Percentiles rank a stretch among this genome's conserved stretches.
These are phyloP conservation scores for Geotrypetes seraphini DNA, from an alignment of 2,797 vertebrate genomes.

Conservation along the genomic window DNA sequence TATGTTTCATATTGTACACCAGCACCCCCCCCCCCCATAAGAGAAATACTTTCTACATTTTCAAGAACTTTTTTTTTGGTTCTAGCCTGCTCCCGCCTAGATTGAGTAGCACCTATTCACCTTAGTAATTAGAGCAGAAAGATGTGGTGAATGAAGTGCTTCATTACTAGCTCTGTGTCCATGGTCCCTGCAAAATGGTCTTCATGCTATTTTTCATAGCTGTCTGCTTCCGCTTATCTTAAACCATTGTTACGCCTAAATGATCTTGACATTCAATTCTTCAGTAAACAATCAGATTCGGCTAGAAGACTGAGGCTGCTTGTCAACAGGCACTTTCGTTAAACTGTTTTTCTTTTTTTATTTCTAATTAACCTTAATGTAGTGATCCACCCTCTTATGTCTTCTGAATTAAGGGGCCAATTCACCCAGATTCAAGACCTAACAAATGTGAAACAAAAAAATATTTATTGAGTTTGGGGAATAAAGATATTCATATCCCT, in stretches of 20 bases:
- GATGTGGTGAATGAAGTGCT: constrained; percentile 72
- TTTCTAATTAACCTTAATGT: constrained; percentile 60
- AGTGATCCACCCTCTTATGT: constrained; percentile 49
- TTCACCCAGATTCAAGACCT: no score
- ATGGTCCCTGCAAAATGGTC: constrained; percentile 40
- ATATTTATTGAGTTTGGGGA: no score
- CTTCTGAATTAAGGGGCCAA: constrained; percentile 54
- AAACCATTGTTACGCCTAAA: constrained; percentile 73
- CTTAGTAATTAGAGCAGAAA: constrained; percentile 97
- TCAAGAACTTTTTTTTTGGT: no score
- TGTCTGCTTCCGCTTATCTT: constrained; percentile 54
- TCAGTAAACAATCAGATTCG: constrained; percentile 56
- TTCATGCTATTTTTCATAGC: constrained; percentile 48
- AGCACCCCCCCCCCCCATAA: no score
- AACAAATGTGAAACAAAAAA: no score
- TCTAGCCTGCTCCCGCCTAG: constrained; percentile 51
- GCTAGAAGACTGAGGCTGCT: constrained; percentile 58
- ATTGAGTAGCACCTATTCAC: constrained; percentile 77
- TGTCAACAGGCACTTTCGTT: constrained; percentile 70
- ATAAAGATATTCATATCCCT: no score
- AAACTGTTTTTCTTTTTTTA: constrained; percentile 44
- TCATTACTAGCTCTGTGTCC: constrained; percentile 69
- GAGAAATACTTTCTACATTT: no score
- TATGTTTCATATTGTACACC: no score
- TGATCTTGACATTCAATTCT: constrained; percentile 74